These are phyloP conservation scores for Spinus pinus DNA, from an alignment of 2,797 vertebrate genomes.

Conservation along the genomic window DNA sequence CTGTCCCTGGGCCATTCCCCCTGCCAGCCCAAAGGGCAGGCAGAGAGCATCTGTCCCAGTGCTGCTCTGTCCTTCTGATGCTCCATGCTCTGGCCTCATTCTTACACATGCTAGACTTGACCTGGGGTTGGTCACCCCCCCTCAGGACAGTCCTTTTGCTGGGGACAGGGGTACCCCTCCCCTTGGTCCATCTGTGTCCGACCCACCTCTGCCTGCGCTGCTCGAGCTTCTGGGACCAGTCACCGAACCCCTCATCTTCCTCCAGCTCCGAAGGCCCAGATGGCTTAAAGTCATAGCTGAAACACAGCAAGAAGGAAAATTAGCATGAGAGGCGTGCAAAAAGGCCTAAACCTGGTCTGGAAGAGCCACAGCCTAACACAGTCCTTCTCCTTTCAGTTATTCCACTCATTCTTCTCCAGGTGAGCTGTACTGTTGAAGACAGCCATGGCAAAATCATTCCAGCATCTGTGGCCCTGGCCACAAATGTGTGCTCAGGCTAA, in stretches of 20 bases:
- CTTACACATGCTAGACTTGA: not conserved
- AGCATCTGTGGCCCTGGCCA: not conserved
- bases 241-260: slow-evolving; percentile 91
- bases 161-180: not conserved
- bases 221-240: slow-evolving; percentile 88
- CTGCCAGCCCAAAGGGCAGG: not conserved
- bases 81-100: not conserved
- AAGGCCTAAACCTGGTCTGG: not conserved
- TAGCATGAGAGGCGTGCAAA: not conserved
- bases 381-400: not conserved
- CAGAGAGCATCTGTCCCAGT: not conserved
- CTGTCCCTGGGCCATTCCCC: not conserved
- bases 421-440: not conserved
- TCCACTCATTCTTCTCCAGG: not conserved
- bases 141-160: not conserved
- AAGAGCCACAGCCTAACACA: not conserved
- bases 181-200: not conserved
- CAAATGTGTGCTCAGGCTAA: not conserved
- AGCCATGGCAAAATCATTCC: not conserved
- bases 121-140: not conserved
- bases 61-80: not conserved
- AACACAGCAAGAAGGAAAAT: not conserved
- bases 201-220: slow-evolving; percentile 74
- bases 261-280: slow-evolving; percentile 76
- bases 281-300: slow-evolving; percentile 78